Conservation (phyloP, 2,113 vertebrate species). For the Apteryx owenii region DNA sequence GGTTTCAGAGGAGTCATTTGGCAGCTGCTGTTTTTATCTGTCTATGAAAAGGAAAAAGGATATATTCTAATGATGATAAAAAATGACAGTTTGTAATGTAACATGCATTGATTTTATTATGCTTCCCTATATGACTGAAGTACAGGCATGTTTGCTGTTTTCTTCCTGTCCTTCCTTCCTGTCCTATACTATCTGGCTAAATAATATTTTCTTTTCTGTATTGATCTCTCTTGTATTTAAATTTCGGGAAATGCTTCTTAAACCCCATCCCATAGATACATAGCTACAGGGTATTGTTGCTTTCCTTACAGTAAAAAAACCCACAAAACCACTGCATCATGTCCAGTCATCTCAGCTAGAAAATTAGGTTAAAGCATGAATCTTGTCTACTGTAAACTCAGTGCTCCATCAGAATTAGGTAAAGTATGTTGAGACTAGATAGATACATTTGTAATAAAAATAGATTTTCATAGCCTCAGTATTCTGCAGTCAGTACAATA, state of each 20-base stretch:
- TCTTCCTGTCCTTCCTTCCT: background rate
- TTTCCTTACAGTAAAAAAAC: background rate
- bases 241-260: background rate
- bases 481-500: background rate
- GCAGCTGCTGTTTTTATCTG: background rate
- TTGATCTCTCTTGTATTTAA: background rate
- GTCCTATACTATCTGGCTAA: background rate
- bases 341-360: background rate
- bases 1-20: background rate
- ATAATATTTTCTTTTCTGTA: background rate
- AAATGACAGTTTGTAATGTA: background rate
- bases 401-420: background rate
- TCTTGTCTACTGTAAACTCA: background rate
- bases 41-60: background rate
- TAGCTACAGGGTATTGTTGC: background rate
- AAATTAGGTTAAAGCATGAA: conserved; percentile 29
- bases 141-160: background rate
- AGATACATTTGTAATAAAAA: background rate
- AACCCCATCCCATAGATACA: background rate
- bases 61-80: background rate
- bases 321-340: background rate
- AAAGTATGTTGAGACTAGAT: background rate
- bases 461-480: background rate
- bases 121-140: background rate
- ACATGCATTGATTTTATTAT: background rate